phyloP scores from a whole-genome alignment of 1,140 invertebrate genomes.

The Leptinotarsa defecta region DNA sequence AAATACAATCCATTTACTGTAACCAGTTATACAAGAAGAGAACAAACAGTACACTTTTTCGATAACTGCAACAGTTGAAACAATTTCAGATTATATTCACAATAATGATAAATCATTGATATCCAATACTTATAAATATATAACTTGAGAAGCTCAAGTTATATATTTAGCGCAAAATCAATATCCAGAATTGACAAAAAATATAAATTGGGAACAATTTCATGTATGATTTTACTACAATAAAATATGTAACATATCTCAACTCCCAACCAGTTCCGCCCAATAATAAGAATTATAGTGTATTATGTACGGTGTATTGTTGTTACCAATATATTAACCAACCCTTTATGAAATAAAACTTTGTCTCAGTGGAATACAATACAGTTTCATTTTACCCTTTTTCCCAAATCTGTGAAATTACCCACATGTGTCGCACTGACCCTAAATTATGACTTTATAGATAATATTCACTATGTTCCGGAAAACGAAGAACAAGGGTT shows the following conservation, averaged over 20 bases:
- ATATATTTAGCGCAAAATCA: no score
- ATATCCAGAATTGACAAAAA: no score
- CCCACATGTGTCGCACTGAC: slow-evolving; percentile 45
- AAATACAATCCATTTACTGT: no score
- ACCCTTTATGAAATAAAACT: slow-evolving; percentile 47
- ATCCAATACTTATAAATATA: no score
- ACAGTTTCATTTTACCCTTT: slow-evolving; percentile 43
- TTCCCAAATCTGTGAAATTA: slow-evolving; percentile 49
- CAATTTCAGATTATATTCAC: no score
- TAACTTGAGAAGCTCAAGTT: no score
- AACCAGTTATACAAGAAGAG: no score
- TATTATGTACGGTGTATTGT: slow-evolving; percentile 43
- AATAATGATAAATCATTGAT: no score
- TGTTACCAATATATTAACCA: slow-evolving; percentile 29
- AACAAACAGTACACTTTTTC: no score
- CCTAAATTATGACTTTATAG: slow-evolving; percentile 48
- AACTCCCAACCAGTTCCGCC: background rate
- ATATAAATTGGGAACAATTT: slow-evolving; percentile 21
- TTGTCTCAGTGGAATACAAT: slow-evolving; percentile 47
- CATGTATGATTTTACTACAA: slow-evolving; percentile 21
- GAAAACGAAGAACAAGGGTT: slow-evolving; percentile 35
- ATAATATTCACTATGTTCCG: slow-evolving; percentile 34
- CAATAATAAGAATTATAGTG: background rate
- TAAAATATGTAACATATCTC: background rate
- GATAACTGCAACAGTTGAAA: no score